A percentile compares a stretch with the other conserved stretches of the same genome.
Evolutionary conservation across 2,797 vertebrate species (phyloP).

Genomic region (Acanthurus leucopareius): DNA sequence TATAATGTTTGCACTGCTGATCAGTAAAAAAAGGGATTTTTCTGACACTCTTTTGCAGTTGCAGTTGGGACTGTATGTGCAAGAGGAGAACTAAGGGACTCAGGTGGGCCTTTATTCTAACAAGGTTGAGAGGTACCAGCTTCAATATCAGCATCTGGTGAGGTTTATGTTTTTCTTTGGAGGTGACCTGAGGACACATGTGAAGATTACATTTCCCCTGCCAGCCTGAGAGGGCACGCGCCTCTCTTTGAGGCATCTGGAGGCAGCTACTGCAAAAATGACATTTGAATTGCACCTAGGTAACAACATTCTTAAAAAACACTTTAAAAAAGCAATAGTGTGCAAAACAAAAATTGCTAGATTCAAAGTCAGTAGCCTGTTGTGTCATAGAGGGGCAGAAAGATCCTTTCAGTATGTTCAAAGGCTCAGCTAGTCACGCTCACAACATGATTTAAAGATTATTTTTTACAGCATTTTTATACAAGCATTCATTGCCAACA

Average conservation of each 20-base stretch:
- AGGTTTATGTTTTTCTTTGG: background rate
- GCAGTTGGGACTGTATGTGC: no score
- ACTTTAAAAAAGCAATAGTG: background rate
- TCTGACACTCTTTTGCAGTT: no score
- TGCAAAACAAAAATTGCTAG: background rate
- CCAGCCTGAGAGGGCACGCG: background rate
- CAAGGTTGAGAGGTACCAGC: background rate
- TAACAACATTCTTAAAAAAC: background rate
- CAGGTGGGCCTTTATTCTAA: no score
- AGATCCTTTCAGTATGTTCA: constrained; percentile 49
- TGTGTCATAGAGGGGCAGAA: constrained; percentile 36
- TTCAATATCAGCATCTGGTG: background rate
- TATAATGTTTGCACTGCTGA: no score
- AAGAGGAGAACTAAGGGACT: no score
- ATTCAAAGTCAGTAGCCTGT: constrained; percentile 31
- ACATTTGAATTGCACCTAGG: background rate
- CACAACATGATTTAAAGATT: constrained; percentile 69
- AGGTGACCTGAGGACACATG: background rate
- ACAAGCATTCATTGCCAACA: constrained; percentile 61
- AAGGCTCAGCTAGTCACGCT: constrained; percentile 63
- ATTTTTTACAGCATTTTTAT: constrained; percentile 58
- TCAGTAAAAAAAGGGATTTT: no score
- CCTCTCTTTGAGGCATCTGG: background rate
- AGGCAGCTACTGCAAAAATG: background rate
- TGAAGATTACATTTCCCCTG: background rate